Percentiles rank a stretch among this genome's conserved stretches.
Conservation (phyloP, 1,140 invertebrate species). For the Daktulosphaira vitifoliae region DNA sequence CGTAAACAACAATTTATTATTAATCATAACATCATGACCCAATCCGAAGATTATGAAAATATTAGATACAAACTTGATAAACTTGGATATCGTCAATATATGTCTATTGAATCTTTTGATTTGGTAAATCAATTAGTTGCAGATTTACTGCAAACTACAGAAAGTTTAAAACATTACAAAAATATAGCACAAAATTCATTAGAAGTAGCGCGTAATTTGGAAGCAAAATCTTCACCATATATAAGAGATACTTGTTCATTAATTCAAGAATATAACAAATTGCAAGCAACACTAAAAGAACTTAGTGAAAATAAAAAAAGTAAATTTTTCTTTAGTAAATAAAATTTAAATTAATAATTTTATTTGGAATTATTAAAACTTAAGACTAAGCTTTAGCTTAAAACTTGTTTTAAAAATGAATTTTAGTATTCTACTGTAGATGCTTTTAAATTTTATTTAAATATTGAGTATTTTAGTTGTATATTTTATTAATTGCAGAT, state of each 20-base stretch:
- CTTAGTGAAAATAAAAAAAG: slow-evolving; percentile 50
- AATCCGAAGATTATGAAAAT: slow-evolving; percentile 45
- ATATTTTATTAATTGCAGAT: no score
- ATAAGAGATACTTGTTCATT: slow-evolving; percentile 61
- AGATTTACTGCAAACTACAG: slow-evolving; percentile 68
- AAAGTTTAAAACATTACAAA: slow-evolving; percentile 69
- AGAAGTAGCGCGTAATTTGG: slow-evolving; percentile 44
- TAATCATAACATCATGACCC: no score
- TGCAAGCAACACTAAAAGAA: slow-evolving; percentile 58
- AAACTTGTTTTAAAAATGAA: no score
- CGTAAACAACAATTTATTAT: no score
- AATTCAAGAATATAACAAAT: slow-evolving; percentile 60
- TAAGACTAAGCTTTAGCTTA: no score
- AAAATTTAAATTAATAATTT: no score
- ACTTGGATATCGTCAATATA: slow-evolving; percentile 63
- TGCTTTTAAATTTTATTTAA: no score
- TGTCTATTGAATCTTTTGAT: slow-evolving; percentile 60
- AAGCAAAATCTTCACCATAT: slow-evolving; percentile 49
- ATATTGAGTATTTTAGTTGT: no score
- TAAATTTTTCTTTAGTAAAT: not conserved
- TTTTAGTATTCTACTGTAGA: no score
- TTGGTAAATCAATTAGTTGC: slow-evolving; percentile 63
- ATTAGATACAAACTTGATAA: slow-evolving; percentile 55
- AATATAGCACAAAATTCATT: slow-evolving; percentile 56
- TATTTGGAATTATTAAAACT: no score